Conservation (phyloP, 2,888 invertebrate species). For the Aphodius granarius region DNA sequence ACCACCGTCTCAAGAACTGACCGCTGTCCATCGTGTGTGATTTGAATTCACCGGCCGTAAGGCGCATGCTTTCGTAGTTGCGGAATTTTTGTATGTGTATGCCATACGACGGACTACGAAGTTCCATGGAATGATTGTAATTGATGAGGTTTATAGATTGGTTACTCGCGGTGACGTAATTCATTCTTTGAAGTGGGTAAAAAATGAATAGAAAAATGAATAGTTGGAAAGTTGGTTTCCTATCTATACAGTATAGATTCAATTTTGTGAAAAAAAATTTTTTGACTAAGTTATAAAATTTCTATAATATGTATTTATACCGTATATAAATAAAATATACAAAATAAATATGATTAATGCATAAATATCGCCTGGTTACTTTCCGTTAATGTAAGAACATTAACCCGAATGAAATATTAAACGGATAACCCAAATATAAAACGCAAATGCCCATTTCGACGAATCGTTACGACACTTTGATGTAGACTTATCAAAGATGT, state of each 20-base stretch:
- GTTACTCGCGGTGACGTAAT: background rate
- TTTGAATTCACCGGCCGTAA: background rate
- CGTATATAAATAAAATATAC: no score
- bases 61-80: slow-evolving; percentile 27
- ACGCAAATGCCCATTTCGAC: background rate
- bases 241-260: no score
- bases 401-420: background rate
- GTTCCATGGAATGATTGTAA: background rate
- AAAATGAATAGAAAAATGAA: background rate
- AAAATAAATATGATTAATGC: background rate
- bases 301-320: no score
- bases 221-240: no score
- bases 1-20: slow-evolving; percentile 37
- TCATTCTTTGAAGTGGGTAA: background rate
- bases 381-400: background rate
- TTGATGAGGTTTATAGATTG: background rate
- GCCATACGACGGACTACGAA: background rate
- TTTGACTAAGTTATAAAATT: no score
- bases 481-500: background rate
- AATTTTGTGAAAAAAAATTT: no score
- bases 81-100: slow-evolving; percentile 1
- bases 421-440: background rate
- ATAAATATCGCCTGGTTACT: background rate
- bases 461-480: background rate
- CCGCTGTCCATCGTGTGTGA: slow-evolving; percentile 36